Conservation (phyloP, 2,797 vertebrate genomes). For the Ambastaia sidthimunki region DNA sequence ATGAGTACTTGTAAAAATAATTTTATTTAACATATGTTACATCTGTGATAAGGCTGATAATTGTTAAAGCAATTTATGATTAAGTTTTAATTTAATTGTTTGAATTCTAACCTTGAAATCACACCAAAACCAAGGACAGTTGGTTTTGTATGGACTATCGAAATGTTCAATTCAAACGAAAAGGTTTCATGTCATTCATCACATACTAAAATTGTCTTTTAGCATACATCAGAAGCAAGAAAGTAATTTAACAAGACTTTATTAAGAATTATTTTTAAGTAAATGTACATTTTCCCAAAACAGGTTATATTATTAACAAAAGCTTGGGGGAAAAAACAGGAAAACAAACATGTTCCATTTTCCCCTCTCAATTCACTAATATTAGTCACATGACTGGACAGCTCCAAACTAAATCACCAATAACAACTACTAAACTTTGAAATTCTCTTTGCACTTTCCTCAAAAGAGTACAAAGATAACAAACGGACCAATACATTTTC, state of each 20-base stretch:
- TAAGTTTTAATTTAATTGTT: too few relatives aligned
- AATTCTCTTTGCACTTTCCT: slow-evolving; percentile 6
- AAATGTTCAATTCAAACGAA: too few relatives aligned
- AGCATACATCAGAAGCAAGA: neutral
- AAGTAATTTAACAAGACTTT: slow-evolving; percentile 9
- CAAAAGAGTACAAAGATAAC: slow-evolving; percentile 31
- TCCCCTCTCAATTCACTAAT: neutral
- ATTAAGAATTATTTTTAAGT: slow-evolving; percentile 35
- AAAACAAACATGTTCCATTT: neutral
- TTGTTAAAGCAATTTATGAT: too few relatives aligned
- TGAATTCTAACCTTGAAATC: too few relatives aligned
- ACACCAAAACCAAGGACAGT: too few relatives aligned
- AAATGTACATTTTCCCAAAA: slow-evolving; percentile 27
- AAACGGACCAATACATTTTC: neutral
- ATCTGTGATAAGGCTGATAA: too few relatives aligned
- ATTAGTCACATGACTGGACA: neutral
- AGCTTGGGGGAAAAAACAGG: slow-evolving; percentile 22
- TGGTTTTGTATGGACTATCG: too few relatives aligned
- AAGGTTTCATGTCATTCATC: too few relatives aligned
- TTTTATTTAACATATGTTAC: too few relatives aligned
- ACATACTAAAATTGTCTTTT: neutral
- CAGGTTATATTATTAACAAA: slow-evolving; percentile 5
- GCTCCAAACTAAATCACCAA: neutral
- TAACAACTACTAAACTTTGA: neutral
- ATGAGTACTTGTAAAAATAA: too few relatives aligned